Evolutionary conservation across 2,888 invertebrate genomes (phyloP), one percentile per base, ranked within the genome.

Genomic region (Pandemis corylana): DNA sequence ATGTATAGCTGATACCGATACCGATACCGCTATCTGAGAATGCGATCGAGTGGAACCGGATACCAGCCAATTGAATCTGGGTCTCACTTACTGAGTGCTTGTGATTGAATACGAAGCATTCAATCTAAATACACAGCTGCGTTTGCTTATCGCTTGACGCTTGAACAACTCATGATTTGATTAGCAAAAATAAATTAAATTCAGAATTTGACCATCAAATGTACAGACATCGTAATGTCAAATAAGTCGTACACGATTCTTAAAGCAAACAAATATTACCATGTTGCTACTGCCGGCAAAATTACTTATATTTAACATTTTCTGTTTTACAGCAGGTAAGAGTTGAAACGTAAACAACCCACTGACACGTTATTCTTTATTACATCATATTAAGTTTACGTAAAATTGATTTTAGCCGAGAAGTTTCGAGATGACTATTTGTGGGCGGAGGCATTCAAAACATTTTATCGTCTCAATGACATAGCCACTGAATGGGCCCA

Each of bases 1-100:
- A 89, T 87, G 91, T 90, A 91, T 88, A 87, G 88, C 89, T 87
- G 88, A 89, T 89, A 87, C 85, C 79, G 76, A 66, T 62, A 68
- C 71, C 74, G 69, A 70, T 72, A 49, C 69, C 72, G 85, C 81
- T 89, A 91, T 89, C 89, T 84, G 81, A 82, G 81, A 81, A 80
- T 82, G 83, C 89, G 84, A 90, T 89, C 89, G 83, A 84, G 80
- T 82, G 85, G 81, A 89, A 89, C 87, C 85, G 85, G 86, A 87
- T 87, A 89, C 85, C 82, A 85, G 81, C 84, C 86, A 86, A 88
- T 89, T 87, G 89, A 88, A 89, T 90, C 85, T 82, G 80, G 82
- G 79, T 80, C 80, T 79, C 81, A 80, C 80, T 80, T 79, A 73
- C 80, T 80, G 78, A 83, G 81, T 85, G 78, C 82, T 82, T 83